phyloP scores from a whole-genome alignment of 2,888 invertebrate genomes.

The Sacculina carcini region DNA sequence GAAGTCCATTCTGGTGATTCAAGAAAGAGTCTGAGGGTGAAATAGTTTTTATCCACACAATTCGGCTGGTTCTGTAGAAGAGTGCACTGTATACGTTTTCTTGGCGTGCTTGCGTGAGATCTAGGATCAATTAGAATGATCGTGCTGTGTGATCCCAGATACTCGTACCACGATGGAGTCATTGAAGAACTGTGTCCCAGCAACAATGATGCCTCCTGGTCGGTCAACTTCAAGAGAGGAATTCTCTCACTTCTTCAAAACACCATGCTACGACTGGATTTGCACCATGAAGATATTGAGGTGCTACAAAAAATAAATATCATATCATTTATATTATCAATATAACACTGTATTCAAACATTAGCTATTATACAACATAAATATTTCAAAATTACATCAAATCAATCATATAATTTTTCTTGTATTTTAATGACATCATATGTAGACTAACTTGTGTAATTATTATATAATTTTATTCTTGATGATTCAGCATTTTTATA shows the following conservation, averaged over 20 bases:
- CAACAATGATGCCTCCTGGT: constrained; percentile 21
- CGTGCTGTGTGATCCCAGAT: constrained; percentile 16
- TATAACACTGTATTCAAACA: no score
- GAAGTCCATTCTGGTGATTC: not conserved
- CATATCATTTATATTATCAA: not conserved
- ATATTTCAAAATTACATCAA: no score
- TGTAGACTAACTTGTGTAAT: no score
- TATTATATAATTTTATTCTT: no score
- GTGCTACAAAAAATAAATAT: not conserved
- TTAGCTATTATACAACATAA: no score
- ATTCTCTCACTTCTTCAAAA: constrained; percentile 26
- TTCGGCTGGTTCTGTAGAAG: not conserved
- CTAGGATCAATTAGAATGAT: no score
- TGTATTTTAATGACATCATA: no score
- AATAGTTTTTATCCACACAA: not conserved
- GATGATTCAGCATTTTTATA: no score
- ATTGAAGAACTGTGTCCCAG: constrained; percentile 23
- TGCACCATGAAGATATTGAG: not conserved
- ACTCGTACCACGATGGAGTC: constrained; percentile 23
- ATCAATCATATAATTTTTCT: no score
- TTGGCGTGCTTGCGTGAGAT: no score
- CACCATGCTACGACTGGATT: constrained; percentile 18
- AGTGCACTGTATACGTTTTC: not conserved
- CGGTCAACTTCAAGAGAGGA: constrained; percentile 26
- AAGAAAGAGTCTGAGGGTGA: not conserved